A percentile compares a stretch with the other conserved stretches of the same genome.
Conservation (phyloP, 2,113 vertebrate genomes). For the Cynocephalus volans region DNA sequence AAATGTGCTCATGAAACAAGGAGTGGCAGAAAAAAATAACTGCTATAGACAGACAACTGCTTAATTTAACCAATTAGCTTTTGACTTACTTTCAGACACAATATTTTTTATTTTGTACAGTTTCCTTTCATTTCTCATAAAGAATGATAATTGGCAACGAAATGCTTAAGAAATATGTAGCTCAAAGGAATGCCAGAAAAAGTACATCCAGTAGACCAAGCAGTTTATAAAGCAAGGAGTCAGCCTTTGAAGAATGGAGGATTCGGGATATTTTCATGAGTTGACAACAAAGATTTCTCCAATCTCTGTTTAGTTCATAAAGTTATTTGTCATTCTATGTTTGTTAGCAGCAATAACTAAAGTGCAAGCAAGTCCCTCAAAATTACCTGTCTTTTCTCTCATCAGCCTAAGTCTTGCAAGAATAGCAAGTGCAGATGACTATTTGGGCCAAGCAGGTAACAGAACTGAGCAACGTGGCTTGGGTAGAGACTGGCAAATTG, state of each 20-base stretch:
- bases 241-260: background rate
- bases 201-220: background rate
- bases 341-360: background rate
- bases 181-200: background rate
- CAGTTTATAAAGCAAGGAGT: background rate
- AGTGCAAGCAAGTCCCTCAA: background rate
- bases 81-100: background rate
- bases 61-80: too few species aligned
- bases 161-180: background rate
- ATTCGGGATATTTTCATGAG: background rate
- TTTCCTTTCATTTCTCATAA: background rate
- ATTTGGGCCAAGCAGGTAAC: background rate
- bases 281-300: background rate
- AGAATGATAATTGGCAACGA: background rate
- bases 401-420: background rate
- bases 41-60: background rate
- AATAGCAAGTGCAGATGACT: background rate
- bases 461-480: background rate
- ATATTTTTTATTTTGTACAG: background rate
- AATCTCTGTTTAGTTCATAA: background rate
- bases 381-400: background rate
- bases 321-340: slow-evolving; percentile 3
- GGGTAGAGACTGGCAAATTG: background rate
- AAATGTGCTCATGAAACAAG: background rate
- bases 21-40: background rate